Conservation (phyloP, 2,888 invertebrate species). For the Eurytoma adleriae region DNA sequence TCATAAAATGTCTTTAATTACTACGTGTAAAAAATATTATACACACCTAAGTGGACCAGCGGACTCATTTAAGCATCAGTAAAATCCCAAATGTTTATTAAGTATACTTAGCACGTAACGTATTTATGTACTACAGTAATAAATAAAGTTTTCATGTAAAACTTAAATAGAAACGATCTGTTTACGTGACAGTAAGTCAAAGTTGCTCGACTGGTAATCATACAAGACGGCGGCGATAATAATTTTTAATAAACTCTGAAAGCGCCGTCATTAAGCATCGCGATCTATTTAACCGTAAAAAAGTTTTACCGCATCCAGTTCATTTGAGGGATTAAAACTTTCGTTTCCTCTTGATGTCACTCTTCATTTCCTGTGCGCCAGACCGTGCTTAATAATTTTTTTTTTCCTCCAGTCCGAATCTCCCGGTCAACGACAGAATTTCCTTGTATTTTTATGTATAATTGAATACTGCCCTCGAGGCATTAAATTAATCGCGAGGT, state of each 20-base stretch:
- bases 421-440: too few species aligned
- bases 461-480: conserved; percentile 12
- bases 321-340: conserved; percentile 34
- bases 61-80: too few species aligned
- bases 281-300: conserved; percentile 30
- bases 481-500: not conserved
- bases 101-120: too few species aligned
- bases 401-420: not conserved
- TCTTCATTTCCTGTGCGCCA: not conserved
- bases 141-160: too few species aligned
- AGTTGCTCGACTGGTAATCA: too few species aligned
- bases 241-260: conserved; percentile 29
- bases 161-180: too few species aligned
- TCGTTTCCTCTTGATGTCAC: not conserved
- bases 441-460: not conserved
- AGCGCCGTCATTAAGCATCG: conserved; percentile 13
- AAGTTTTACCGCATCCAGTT: conserved; percentile 9
- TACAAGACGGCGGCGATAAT: conserved; percentile 8
- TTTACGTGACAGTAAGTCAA: too few species aligned
- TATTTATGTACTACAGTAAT: too few species aligned
- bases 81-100: too few species aligned
- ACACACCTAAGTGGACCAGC: too few species aligned
- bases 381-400: conserved; percentile 2
- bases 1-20: too few species aligned
- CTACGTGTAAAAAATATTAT: too few species aligned